Base-by-base conservation (phyloP, 2,113 vertebrate species). In the Brachyistius frenatus region DNA sequence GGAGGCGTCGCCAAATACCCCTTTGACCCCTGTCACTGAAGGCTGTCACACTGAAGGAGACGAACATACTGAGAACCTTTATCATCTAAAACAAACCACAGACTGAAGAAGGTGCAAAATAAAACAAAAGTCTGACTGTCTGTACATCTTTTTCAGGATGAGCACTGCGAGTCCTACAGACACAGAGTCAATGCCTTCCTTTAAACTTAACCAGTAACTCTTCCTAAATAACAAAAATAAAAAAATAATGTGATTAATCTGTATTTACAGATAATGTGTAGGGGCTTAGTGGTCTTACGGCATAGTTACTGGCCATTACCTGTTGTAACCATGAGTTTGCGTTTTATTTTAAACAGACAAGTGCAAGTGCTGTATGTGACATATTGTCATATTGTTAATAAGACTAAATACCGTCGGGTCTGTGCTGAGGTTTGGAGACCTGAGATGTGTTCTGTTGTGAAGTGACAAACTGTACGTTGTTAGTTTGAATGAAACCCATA, bases 1-100 rank as follows among this genome's bases (percentile, higher is more conserved):
- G 95, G 96, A 2, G 96, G 95, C 0, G 92, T 95, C n/a, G 80
- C 93, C 72, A 94, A 86, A 76, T 92, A 95, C 75, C 93, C 95
- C 5, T 95, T 95, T 57, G 92, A 95, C 78, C 93, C 93, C 69
- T 96, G 95, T 69, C 94, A 95, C 85, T 95, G 60, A 91, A 70
- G 68, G 44, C 31, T 0, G 0, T 14, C 15, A 53, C 9, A 16
- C 31, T n/a, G 14, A 6, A 3, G 44, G 35, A 2, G 14, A n/a
- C 10, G 13, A 11, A 44, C 9, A 44, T 11, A 44, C 41, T 44
- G 41, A 23, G 23, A 23, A 23, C 23, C 23, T 23, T 23, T 23
- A 23, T 23, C 23, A 23, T 23, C 23, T 23, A 23, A 23, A 23
- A 23, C 23, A 23, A 23, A 23, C 5, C 44, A 46, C 44, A 11